Evolutionary conservation across 2,888 invertebrate species (phyloP), one percentile per base, ranked within the genome.

Genomic region (Tethea ocularis): DNA sequence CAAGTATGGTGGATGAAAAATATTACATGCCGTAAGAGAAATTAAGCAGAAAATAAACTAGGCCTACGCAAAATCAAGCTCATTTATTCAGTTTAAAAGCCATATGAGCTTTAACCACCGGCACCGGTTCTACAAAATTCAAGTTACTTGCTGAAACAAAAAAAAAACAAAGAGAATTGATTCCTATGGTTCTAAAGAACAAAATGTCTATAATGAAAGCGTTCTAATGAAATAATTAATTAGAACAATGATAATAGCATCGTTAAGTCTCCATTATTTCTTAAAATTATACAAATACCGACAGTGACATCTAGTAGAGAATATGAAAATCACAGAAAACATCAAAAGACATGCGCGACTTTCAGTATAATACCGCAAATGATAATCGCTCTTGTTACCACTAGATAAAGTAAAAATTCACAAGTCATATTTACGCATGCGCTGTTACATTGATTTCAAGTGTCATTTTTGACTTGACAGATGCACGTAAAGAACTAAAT

Each of bases 391-490:
- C 62, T 67, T 72, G 52, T 2, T 0, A 0, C 0, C 0, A 0
- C 0, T 0, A 0, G 0, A 46, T 79, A 82, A 71, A 60, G 66
- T 59, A 11, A 1, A 61, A 61, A 67, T 71, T 78, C 0, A 52
- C 1, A n/a, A 63, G 66, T 6, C 24, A 1, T 5, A 4, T 64
- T 66, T 64, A 82, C 91, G 90, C 91, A 51, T 89, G 91, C 91
- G 91, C 84, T 69, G 67, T 84, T 68, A 71, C 75, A 91, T 90
- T 78, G 91, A 91, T 91, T 89, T 84, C 73, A 77, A 65, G 66
- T 83, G 82, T 80, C 84, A 82, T 67, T 62, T 69, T 66, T 86
- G 85, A 84, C 70, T 66, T 86, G 85, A 84, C 84, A 83, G 80
- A 69, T 68, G 46, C 20, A 7, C 46, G 20, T 11, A 26, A n/a